Conservation (phyloP, 2,797 vertebrate species). For the Rhynchonycteris naso region DNA sequence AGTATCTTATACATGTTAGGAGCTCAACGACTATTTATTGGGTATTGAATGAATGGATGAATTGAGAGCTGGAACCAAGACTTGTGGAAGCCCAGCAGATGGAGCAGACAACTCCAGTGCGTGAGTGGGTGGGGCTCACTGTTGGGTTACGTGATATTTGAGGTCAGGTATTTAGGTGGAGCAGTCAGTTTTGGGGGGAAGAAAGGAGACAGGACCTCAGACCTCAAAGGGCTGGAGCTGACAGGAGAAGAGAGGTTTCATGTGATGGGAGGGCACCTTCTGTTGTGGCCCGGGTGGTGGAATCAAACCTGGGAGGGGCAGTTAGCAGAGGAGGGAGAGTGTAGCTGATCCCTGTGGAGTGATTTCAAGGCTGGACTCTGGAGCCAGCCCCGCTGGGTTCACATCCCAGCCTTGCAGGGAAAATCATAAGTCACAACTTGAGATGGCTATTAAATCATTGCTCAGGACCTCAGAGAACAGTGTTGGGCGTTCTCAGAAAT, state of each 20-base stretch:
- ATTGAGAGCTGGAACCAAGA: not conserved
- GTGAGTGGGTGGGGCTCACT: not conserved
- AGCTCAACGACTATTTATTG: not conserved
- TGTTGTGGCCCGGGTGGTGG: no score
- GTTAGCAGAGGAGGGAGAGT: not conserved
- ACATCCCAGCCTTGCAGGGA: not conserved
- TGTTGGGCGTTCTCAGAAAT: not conserved
- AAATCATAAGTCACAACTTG: not conserved
- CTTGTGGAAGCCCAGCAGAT: not conserved
- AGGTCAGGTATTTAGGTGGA: not conserved
- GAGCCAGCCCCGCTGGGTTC: not conserved
- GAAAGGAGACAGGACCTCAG: not conserved
- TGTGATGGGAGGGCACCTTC: not conserved
- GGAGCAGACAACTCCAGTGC: not conserved
- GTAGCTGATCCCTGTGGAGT: not conserved
- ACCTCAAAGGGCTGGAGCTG: not conserved
- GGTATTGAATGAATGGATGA: not conserved
- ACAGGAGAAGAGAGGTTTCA: not conserved
- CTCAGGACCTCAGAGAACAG: not conserved
- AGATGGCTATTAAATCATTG: not conserved
- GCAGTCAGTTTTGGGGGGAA: not conserved
- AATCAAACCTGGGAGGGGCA: not conserved
- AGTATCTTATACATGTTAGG: not conserved
- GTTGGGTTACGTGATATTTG: not conserved
- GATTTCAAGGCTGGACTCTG: not conserved